Percentiles rank a stretch among this genome's conserved stretches.
Conservation (phyloP, 2,888 invertebrate genomes). For the Parnassius glacialis region DNA sequence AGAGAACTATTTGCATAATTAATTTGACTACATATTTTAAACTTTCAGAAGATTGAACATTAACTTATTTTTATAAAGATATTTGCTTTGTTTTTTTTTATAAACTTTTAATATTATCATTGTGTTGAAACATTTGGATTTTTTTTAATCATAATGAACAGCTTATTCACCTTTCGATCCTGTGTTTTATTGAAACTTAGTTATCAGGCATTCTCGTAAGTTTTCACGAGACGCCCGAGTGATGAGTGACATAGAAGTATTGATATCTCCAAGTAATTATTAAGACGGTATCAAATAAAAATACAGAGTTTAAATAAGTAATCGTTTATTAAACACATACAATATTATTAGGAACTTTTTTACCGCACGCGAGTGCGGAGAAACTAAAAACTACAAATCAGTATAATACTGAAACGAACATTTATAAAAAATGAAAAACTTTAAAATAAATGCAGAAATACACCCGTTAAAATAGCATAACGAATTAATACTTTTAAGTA, state of each 20-base stretch:
- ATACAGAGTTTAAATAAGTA: not conserved
- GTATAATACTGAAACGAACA: conserved; percentile 26
- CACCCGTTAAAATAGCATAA: conserved; percentile 32
- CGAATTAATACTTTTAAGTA: conserved; percentile 28
- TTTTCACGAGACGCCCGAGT: not conserved
- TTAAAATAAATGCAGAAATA: conserved; percentile 23
- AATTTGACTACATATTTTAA: too few relatives aligned
- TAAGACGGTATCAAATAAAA: not conserved
- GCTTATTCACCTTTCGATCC: too few relatives aligned
- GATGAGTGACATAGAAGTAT: not conserved
- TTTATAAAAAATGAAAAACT: conserved; percentile 16
- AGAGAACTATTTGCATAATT: too few relatives aligned
- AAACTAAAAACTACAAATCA: conserved; percentile 17
- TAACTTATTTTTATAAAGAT: not conserved
- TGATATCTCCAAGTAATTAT: not conserved
- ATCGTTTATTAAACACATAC: conserved; percentile 17
- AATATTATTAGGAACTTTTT: conserved; percentile 20
- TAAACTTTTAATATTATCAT: too few relatives aligned
- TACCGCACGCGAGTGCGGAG: conserved; percentile 1
- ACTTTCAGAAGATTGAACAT: not conserved
- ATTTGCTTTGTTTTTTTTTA: not conserved
- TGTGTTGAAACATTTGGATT: not conserved
- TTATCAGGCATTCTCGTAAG: not conserved
- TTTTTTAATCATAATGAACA: too few relatives aligned
- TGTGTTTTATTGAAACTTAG: not conserved